These are phyloP conservation scores for Frieseomelitta varia DNA, from an alignment of 1,140 invertebrate genomes.

Conservation along the genomic window DNA sequence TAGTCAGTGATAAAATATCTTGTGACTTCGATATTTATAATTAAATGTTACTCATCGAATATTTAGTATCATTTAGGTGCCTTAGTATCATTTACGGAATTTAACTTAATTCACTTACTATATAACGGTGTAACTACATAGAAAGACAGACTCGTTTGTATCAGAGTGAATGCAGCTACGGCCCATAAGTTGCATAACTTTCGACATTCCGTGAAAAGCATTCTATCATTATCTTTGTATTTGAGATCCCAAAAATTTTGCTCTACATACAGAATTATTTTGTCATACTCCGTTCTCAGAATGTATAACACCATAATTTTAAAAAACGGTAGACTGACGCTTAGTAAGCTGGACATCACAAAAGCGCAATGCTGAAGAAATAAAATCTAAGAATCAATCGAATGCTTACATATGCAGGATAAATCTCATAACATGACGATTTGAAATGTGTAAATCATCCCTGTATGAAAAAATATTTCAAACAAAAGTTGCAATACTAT, in stretches of 20 bases:
- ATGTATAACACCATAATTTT: conserved; percentile 27
- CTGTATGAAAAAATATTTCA: too few species aligned
- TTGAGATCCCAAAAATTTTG: conserved; percentile 57
- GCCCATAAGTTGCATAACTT: conserved; percentile 36
- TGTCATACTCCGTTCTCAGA: conserved; percentile 24
- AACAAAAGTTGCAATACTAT: too few species aligned
- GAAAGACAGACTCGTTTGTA: neutral
- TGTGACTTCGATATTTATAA: too few species aligned
- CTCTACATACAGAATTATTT: conserved; percentile 31
- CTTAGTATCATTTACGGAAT: too few species aligned
- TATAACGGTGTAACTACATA: neutral
- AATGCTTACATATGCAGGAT: too few species aligned
- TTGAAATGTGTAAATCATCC: too few species aligned
- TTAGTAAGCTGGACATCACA: conserved; percentile 26
- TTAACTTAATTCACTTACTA: neutral
- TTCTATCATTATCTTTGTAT: conserved; percentile 35
- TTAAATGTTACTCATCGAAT: too few species aligned
- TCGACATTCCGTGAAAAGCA: conserved; percentile 27
- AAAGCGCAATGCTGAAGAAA: conserved; percentile 34
- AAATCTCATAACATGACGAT: too few species aligned
- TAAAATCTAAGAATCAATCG: too few species aligned
- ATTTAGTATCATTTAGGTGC: too few species aligned
- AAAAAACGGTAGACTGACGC: conserved; percentile 26
- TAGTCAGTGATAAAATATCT: too few species aligned
- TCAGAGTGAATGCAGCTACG: conserved; percentile 5